Percentiles rank a stretch among this genome's conserved stretches.
phyloP scores from a whole-genome alignment of 2,888 invertebrate species.

The Bellardia pandia region DNA sequence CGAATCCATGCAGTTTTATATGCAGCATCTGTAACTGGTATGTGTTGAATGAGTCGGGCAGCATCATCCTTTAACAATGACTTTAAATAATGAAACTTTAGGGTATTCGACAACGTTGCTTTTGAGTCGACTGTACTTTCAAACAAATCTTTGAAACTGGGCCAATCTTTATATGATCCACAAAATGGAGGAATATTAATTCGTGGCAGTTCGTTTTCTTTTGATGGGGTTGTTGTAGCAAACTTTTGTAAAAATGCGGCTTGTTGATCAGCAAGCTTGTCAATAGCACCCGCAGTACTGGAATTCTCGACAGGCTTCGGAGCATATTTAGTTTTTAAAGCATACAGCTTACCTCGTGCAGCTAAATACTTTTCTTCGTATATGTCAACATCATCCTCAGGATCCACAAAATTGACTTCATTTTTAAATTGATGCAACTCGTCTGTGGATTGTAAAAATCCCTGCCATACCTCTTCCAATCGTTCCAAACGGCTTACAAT shows the following conservation, averaged over 20 bases:
- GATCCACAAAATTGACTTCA: conserved; percentile 25
- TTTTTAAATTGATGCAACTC: too few species aligned
- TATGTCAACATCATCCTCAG: conserved; percentile 23
- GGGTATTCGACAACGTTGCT: too few species aligned
- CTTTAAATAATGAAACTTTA: too few species aligned
- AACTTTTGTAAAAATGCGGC: conserved; percentile 22
- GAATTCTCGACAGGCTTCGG: background rate
- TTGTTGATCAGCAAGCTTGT: conserved; percentile 45
- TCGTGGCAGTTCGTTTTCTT: conserved; percentile 58
- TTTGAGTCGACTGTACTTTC: conserved; percentile 59
- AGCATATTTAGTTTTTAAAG: background rate
- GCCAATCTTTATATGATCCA: conserved; percentile 70
- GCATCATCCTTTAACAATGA: too few species aligned
- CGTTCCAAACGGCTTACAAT: too few species aligned
- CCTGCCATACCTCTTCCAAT: too few species aligned
- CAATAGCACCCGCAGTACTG: background rate
- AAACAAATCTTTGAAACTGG: conserved; percentile 67
- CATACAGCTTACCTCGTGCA: conserved; percentile 33
- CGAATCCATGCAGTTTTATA: too few species aligned
- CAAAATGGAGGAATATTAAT: conserved; percentile 60
- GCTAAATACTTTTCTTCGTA: conserved; percentile 52
- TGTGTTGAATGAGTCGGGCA: too few species aligned
- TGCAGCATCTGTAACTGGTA: too few species aligned
- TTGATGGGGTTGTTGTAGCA: too few species aligned
- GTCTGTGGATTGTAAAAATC: too few species aligned